These are phyloP conservation scores for Drosophila suboccidentalis DNA, from an alignment of 2,888 invertebrate genomes.

Conservation along the genomic window DNA sequence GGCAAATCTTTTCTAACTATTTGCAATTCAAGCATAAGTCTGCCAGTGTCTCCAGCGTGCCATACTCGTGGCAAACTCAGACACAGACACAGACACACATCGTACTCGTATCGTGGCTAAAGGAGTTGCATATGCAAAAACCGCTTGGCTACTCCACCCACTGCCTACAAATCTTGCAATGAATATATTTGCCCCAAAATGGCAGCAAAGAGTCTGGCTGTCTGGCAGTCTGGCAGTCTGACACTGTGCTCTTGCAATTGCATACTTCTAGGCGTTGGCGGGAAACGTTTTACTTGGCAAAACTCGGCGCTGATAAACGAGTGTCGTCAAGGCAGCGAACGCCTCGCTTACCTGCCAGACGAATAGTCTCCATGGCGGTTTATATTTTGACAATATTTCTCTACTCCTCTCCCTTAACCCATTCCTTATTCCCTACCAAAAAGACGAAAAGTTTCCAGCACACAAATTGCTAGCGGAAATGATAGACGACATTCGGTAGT, in stretches of 20 bases:
- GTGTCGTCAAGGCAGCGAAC: conserved; percentile 51
- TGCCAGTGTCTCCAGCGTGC: conserved; percentile 48
- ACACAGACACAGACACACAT: conserved; percentile 22
- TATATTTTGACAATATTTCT: conserved; percentile 75
- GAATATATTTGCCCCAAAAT: conserved; percentile 82
- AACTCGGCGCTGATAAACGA: conserved; percentile 61
- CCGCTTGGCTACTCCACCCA: conserved; percentile 40
- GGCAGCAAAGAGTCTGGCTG: conserved; percentile 36
- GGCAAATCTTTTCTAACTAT: conserved; percentile 84
- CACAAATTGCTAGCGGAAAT: conserved; percentile 83
- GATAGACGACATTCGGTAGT: conserved; percentile 79
- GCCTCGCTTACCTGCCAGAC: conserved; percentile 52
- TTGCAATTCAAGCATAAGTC: conserved; percentile 84
- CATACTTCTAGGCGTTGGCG: conserved; percentile 80
- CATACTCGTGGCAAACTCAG: conserved; percentile 19
- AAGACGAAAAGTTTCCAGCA: conserved; percentile 26
- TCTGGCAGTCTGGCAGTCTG: conserved; percentile 25
- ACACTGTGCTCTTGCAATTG: conserved; percentile 42
- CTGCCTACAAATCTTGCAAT: conserved; percentile 82
- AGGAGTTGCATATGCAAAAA: conserved; percentile 66
- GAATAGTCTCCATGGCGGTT: conserved; percentile 53
- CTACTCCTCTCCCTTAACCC: not conserved
- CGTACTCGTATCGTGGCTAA: conserved; percentile 18
- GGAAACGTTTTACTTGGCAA: conserved; percentile 66
- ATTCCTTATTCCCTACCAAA: not conserved